These are phyloP conservation scores for Brachionus koreanus DNA, from an alignment of 1,140 invertebrate genomes.

Conservation along the genomic window DNA sequence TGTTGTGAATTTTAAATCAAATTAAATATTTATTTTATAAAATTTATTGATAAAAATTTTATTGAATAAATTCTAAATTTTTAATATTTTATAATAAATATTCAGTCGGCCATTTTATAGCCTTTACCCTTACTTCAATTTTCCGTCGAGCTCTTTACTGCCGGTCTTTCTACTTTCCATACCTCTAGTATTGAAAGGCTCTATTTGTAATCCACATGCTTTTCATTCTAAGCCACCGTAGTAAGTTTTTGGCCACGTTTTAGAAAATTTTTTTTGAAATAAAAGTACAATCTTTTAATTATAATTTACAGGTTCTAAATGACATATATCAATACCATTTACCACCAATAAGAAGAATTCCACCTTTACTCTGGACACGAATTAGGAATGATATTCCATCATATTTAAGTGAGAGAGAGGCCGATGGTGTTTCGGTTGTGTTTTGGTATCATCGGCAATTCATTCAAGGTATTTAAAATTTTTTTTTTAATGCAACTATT, in stretches of 20 bases:
- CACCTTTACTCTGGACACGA: conserved; percentile 88
- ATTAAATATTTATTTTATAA: too few relatives aligned
- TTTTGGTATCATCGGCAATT: conserved; percentile 83
- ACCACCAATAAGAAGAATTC: conserved; percentile 86
- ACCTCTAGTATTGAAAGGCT: conserved; percentile 5
- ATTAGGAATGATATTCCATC: conserved; percentile 89
- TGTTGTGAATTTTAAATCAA: too few relatives aligned
- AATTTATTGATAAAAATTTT: too few relatives aligned
- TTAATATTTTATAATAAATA: too few relatives aligned
- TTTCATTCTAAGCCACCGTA: not conserved
- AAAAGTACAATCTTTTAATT: too few relatives aligned
- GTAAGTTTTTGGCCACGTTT: too few relatives aligned
- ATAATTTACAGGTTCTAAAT: conserved; percentile 70
- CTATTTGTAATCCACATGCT: not conserved
- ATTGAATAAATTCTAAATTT: too few relatives aligned
- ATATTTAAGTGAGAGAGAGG: conserved; percentile 89
- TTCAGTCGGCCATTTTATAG: too few relatives aligned
- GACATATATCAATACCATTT: conserved; percentile 98
- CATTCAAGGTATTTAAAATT: conserved; percentile 48
- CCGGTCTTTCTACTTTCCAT: not conserved
- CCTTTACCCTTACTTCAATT: too few relatives aligned
- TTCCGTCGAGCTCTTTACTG: not conserved
- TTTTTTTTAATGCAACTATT: not conserved
- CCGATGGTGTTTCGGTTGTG: conserved; percentile 90
- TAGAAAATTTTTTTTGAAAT: too few relatives aligned